Evolutionary conservation across 2,888 invertebrate species (phyloP).

Genomic region (Panzeria rudis): DNA sequence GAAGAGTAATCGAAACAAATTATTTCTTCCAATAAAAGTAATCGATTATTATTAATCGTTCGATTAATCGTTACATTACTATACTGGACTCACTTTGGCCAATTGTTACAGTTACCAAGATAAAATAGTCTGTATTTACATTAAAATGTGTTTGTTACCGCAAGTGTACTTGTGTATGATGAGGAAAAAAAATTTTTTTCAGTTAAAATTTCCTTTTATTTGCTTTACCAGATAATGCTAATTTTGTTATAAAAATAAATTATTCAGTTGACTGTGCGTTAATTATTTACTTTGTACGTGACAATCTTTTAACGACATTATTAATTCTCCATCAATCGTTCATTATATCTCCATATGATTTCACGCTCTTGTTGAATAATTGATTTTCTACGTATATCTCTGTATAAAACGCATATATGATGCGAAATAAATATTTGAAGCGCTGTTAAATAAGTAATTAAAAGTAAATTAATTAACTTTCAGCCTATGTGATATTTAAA

Average conservation of each 20-base stretch:
- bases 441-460: slow-evolving; percentile 14
- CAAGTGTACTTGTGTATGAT: too few relatives aligned
- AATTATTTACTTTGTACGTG: slow-evolving; percentile 2
- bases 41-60: too few relatives aligned
- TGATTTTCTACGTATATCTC: slow-evolving; percentile 39
- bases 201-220: too few relatives aligned
- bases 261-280: background rate
- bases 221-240: background rate
- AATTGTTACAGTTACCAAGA: too few relatives aligned
- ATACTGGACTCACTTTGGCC: too few relatives aligned
- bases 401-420: slow-evolving; percentile 31
- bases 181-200: too few relatives aligned
- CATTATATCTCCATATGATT: slow-evolving; percentile 34
- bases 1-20: too few relatives aligned
- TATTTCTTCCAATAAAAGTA: too few relatives aligned
- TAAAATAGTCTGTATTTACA: too few relatives aligned
- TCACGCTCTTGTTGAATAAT: slow-evolving; percentile 18
- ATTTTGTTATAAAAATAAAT: background rate
- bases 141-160: too few relatives aligned
- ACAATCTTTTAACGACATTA: too few relatives aligned
- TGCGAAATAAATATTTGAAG: slow-evolving; percentile 27
- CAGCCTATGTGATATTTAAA: background rate
- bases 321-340: slow-evolving; percentile 6
- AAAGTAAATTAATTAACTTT: slow-evolving; percentile 4
- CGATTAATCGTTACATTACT: too few relatives aligned